Base-by-base conservation (phyloP, 2,113 vertebrate species). In the Chloebia gouldiae region DNA sequence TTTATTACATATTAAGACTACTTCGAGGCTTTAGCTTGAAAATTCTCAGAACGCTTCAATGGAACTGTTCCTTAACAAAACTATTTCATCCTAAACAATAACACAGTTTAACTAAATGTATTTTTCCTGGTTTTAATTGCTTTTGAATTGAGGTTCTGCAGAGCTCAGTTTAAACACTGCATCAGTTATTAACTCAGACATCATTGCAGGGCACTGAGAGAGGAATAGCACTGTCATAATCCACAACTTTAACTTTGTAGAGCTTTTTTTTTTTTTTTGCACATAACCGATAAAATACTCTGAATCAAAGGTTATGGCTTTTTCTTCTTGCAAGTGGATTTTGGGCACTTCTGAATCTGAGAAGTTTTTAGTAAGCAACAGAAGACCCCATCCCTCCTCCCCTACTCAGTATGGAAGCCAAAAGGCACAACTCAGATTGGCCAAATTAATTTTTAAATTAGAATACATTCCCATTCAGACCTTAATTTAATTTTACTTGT, bases 401-500 rank as follows among this genome's bases (percentile, higher is more conserved):
- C 9, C 45, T 51, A 49, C 54, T 88, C 53, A 69, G 35, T 53
- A 54, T 45, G 54, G 73, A 81, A 92, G 40, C 42, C 54, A 35
- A 91, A 61, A 66, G 15, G 75, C 68, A 65, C 35, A 63, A 65
- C 71, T 75, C 56, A 42, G 25, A 51, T 75, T 64, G 88, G 72
- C 60, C 80, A 76, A 73, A 82, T 88, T 81, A 77, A 91, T 96
- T 86, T 93, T 92, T 54, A 39, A 92, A 96, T 73, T 88, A 78
- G 79, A 94, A 75, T 87, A 50, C 50, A 49, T 93, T 95, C 35
- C 53, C 64, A 17, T 87, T 63, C 39, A 88, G 79, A 65, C 31
- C 78, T 72, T 65, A 94, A 97, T 91, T 96, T 93, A 93, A 93
- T 98, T 97, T 97, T 96, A 50, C 56, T 87, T 59, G 40, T 92